Base-by-base conservation (phyloP, 2,113 vertebrate species). In the Xiphophorus hellerii region DNA sequence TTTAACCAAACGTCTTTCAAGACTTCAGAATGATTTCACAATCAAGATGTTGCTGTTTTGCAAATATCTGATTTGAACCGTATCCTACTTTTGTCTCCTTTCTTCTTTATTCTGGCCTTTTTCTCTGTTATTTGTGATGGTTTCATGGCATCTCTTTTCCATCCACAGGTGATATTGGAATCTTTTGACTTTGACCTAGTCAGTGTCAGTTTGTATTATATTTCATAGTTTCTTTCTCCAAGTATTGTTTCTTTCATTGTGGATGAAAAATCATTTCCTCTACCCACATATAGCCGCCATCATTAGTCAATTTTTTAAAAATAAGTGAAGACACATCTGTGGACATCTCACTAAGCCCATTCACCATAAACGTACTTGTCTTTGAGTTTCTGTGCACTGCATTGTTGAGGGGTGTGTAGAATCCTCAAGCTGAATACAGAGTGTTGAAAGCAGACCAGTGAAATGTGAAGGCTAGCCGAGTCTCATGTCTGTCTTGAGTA, bases 391-490 rank as follows among this genome's bases (percentile, higher is more conserved):
- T 6, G 61, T 68, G 71, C 48, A 2, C 72, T 39, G 66, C 71
- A 35, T 62, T 66, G 31, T 68, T 84, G 80, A 87, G 54, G 73
- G 74, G 33, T 28, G 1, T 54, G 70, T 27, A 12, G 74, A 66
- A 39, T 83, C 86, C 89, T 85, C 77, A 68, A 74, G 77, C 84
- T 77, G 71, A 85, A 84, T 77, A 71, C 72, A 0, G 68, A 37
- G 81, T 77, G 90, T 77, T 90, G 90, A 92, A 82, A 91, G 89
- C 72, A 14, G 61, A 67, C 20, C 85, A 63, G 76, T 87, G 84
- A 79, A 62, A 85, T 80, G 81, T 92, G 91, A 92, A 81, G 66
- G 76, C 71, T 69, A 31, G 83, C 89, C 70, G 78, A 75, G 75
- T 20, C 79, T 64, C 31, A 62, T 74, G 72, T 91, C 80, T 78